Evolutionary conservation across 2,113 vertebrate species (phyloP).

Genomic region (Gasterosteus nipponicus): DNA sequence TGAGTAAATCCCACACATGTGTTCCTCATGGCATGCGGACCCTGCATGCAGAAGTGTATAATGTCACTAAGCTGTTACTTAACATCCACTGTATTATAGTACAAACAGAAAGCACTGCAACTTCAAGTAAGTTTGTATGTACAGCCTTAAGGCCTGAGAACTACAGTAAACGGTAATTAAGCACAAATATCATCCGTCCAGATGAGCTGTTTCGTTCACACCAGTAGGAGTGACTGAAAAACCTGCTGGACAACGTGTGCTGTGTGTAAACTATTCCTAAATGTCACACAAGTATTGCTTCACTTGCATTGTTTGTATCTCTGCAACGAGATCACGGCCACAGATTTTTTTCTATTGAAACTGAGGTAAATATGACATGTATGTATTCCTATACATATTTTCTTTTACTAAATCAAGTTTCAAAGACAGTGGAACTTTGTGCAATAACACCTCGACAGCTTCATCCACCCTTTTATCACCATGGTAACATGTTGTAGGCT

Average conservation of each 20-base stretch:
- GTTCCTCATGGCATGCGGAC: constrained; percentile 58
- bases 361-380: constrained; percentile 87
- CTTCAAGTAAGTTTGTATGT: constrained; percentile 81
- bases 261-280: constrained; percentile 61
- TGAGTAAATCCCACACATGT: neutral
- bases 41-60: constrained; percentile 74
- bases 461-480: constrained; percentile 44
- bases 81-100: constrained; percentile 75
- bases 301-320: constrained; percentile 54
- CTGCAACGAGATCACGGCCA: constrained; percentile 51
- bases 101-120: constrained; percentile 72
- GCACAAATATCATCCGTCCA: constrained; percentile 49
- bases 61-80: constrained; percentile 68
- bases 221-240: constrained; percentile 27
- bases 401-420: constrained; percentile 59
- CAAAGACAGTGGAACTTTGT: constrained; percentile 43
- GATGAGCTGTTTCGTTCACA: constrained; percentile 26
- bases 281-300: constrained; percentile 81
- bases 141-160: constrained; percentile 58
- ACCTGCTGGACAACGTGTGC: constrained; percentile 50
- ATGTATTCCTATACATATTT: constrained; percentile 35
- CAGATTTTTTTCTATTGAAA: constrained; percentile 63
- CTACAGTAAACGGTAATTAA: constrained; percentile 49
- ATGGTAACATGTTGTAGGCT: constrained; percentile 52
- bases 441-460: constrained; percentile 34